A percentile compares a stretch with the other conserved stretches of the same genome.
These are phyloP conservation scores for Agapornis canus DNA, from an alignment of 2,797 vertebrate genomes.

Conservation along the genomic window DNA sequence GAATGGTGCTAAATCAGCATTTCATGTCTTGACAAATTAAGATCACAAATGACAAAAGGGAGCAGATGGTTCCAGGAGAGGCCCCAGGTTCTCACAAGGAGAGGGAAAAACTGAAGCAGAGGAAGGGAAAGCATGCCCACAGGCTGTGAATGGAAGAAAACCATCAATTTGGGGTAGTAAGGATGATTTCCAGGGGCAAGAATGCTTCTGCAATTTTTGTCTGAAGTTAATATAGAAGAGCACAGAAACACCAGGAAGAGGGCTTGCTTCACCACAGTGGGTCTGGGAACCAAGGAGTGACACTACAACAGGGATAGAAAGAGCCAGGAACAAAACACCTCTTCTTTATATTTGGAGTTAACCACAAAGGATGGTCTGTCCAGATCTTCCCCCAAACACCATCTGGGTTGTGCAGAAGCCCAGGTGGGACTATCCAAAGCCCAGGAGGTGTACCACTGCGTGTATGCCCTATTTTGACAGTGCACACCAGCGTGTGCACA, in stretches of 20 bases:
- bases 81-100: not conserved
- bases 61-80: conserved; percentile 50
- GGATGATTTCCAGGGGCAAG: not conserved
- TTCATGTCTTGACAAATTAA: conserved; percentile 56
- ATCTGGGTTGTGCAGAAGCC: not conserved
- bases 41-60: conserved; percentile 43
- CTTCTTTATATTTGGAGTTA: not conserved
- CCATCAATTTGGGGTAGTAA: conserved; percentile 1
- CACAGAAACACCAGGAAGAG: not conserved
- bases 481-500: not conserved
- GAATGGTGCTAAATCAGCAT: conserved; percentile 50
- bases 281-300: not conserved
- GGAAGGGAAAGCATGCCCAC: not conserved
- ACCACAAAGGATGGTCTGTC: not conserved
- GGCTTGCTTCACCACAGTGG: not conserved
- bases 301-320: not conserved
- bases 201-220: not conserved
- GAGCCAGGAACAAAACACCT: not conserved
- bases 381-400: not conserved
- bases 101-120: conserved; percentile 17
- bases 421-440: not conserved
- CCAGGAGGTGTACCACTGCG: accelerated
- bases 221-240: conserved; percentile 1
- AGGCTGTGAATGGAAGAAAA: not conserved
- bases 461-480: not conserved